Evolutionary conservation across 2,113 vertebrate genomes (phyloP), one percentile per base, ranked within the genome.

Genomic region (Glaucomys volans): DNA sequence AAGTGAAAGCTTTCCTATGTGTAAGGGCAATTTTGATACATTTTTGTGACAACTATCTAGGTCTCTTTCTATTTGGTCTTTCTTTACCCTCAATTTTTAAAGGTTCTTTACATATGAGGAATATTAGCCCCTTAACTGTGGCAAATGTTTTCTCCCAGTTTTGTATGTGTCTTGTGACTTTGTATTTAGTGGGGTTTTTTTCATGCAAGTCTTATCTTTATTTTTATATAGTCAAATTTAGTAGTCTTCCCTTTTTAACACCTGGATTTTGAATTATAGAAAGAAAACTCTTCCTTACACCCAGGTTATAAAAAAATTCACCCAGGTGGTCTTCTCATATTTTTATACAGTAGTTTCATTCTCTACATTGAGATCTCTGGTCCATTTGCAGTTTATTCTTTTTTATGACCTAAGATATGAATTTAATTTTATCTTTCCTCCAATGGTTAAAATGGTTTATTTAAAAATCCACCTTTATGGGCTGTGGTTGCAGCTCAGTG

Each of bases 391-490:
- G 37, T 57, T 88, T 77, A 84, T 54, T 84, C 75, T 76, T 80
- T 64, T 89, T 4, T 80, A 69, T 71, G 35, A 83, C 8, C 26
- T 79, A 50, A 50, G 35, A 40, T 52, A 80, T 35, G 6, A 85
- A 89, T 69, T 87, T 76, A 79, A 54, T 54, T 90, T 77, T 84
- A 84, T 32, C 66, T 82, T 94, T 82, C 86, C 79, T 32, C 18
- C 79, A 94, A 79, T 77, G 35, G 47, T 30, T 95, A 84, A 24
- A 24, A 81, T 20, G 7, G n/a, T 44, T 87, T 82, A 52, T 62
- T 94, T 18, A 26, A 62, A 62, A 62, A 62, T 62, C 59, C 8
- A 62, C 26, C 24, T 42, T 91, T 81, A 69, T 91, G 54, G 54
- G 54, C 8, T 57, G 20, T 6, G 54, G 20, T 57, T 57, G 18